These are phyloP conservation scores for Agonum fuliginosum DNA, from an alignment of 2,888 invertebrate species.

Conservation along the genomic window DNA sequence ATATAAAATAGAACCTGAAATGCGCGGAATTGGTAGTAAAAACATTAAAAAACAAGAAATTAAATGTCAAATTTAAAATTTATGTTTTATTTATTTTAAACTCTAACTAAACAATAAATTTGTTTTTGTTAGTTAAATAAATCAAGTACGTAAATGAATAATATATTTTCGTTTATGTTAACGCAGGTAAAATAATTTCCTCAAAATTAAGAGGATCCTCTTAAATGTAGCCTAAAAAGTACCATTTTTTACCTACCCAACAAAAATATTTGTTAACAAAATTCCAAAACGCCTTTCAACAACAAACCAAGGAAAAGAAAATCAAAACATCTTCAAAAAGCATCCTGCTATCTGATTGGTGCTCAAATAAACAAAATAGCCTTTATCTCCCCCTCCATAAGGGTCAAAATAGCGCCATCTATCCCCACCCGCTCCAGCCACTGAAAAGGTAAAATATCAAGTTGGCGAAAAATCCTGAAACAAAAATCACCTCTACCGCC, in stretches of 20 bases:
- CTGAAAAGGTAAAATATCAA: slow-evolving; percentile 1
- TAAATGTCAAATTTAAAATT: too few species aligned
- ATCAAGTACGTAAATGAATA: too few species aligned
- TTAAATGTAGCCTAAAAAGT: too few species aligned
- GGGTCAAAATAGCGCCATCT: background rate
- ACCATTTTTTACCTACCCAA: background rate
- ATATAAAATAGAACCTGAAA: too few species aligned
- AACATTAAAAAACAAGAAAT: too few species aligned
- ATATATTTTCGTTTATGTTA: too few species aligned
- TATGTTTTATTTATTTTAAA: too few species aligned
- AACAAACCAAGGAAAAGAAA: slow-evolving; percentile 21
- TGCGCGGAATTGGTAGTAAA: too few species aligned
- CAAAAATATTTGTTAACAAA: background rate
- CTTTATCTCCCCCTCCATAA: slow-evolving; percentile 9
- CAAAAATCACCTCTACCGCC: slow-evolving; percentile 53
- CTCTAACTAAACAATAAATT: too few species aligned
- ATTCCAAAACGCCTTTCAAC: background rate
- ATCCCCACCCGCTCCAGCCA: background rate
- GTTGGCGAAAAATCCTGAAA: background rate
- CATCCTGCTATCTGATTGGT: slow-evolving; percentile 45
- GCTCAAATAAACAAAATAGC: background rate
- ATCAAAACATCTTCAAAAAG: slow-evolving; percentile 44
- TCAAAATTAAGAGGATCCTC: too few species aligned
- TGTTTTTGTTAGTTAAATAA: too few species aligned
- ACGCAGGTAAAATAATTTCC: too few species aligned